These are phyloP conservation scores for Drosophila mulleri DNA, from an alignment of 2,888 invertebrate genomes.

Conservation along the genomic window DNA sequence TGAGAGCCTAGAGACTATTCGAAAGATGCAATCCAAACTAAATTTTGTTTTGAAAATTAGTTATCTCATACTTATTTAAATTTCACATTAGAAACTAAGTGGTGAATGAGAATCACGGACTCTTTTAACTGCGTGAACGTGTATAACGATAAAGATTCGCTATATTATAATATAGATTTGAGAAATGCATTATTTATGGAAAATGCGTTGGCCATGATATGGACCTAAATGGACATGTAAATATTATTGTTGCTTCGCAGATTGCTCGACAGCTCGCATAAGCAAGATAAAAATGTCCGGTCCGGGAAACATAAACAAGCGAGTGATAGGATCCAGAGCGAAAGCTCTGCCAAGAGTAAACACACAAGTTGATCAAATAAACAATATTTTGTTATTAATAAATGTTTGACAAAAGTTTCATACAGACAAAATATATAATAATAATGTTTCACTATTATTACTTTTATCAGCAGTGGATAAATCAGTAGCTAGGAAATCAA, in stretches of 20 bases:
- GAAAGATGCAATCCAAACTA: not conserved
- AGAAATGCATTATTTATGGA: conserved; percentile 28
- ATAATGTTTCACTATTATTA: not conserved
- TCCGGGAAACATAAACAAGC: conserved; percentile 36
- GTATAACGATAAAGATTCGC: not conserved
- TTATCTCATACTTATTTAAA: too few species aligned
- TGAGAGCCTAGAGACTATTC: not conserved
- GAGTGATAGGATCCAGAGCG: conserved; percentile 37
- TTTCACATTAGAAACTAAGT: not conserved
- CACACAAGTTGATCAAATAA: conserved; percentile 30
- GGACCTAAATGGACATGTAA: conserved; percentile 45
- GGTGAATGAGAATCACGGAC: not conserved
- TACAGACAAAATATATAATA: conserved; percentile 2
- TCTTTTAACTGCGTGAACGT: not conserved
- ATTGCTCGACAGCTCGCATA: conserved; percentile 44
- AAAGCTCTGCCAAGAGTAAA: not conserved
- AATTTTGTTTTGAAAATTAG: too few species aligned
- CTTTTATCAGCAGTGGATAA: conserved; percentile 8
- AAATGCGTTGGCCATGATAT: conserved; percentile 17
- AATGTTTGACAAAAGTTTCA: conserved; percentile 15
- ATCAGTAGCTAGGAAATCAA: not conserved
- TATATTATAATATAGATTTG: not conserved
- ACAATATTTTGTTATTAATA: conserved; percentile 18
- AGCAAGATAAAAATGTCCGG: conserved; percentile 60
- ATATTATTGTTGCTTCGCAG: conserved; percentile 59